Evolutionary conservation across 1,140 invertebrate species (phyloP).

Genomic region (Sipha flava): DNA sequence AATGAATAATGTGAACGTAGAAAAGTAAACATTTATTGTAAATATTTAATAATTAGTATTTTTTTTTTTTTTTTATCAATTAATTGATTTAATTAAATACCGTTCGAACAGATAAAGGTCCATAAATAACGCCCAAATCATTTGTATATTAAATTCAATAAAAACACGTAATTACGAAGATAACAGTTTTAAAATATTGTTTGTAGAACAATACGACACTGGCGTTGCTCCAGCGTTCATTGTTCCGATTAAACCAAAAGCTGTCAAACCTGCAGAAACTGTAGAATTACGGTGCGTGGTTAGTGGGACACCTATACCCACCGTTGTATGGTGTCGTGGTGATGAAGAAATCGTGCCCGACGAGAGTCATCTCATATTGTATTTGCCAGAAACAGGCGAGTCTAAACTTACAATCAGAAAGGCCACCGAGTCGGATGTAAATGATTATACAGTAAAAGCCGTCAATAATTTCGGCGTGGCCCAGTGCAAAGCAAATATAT

Average conservation of each 20-base stretch:
- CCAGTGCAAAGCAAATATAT: slow-evolving; percentile 57
- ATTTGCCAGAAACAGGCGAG: slow-evolving; percentile 55
- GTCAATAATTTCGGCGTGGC: slow-evolving; percentile 60
- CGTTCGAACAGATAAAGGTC: too few species aligned
- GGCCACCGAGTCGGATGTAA: slow-evolving; percentile 53
- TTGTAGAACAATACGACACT: slow-evolving; percentile 56
- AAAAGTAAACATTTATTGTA: too few species aligned
- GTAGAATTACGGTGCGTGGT: slow-evolving; percentile 56
- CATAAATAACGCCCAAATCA: too few species aligned
- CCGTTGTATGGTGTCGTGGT: slow-evolving; percentile 62
- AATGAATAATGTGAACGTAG: too few species aligned
- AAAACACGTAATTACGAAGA: neutral
- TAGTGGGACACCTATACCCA: slow-evolving; percentile 59
- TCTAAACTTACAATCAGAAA: slow-evolving; percentile 55
- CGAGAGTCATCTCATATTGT: slow-evolving; percentile 50
- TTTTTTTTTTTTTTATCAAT: too few species aligned
- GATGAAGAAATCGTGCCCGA: slow-evolving; percentile 54
- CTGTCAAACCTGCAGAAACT: slow-evolving; percentile 54
- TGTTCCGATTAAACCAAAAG: slow-evolving; percentile 55
- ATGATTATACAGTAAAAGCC: slow-evolving; percentile 57
- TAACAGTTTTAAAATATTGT: too few species aligned
- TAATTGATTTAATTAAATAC: too few species aligned
- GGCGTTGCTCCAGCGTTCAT: slow-evolving; percentile 58
- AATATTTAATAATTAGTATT: too few species aligned
- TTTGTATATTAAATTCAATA: too few species aligned